These are phyloP conservation scores for Bilobella aurantiaca DNA, from an alignment of 1,140 invertebrate genomes.

Conservation along the genomic window DNA sequence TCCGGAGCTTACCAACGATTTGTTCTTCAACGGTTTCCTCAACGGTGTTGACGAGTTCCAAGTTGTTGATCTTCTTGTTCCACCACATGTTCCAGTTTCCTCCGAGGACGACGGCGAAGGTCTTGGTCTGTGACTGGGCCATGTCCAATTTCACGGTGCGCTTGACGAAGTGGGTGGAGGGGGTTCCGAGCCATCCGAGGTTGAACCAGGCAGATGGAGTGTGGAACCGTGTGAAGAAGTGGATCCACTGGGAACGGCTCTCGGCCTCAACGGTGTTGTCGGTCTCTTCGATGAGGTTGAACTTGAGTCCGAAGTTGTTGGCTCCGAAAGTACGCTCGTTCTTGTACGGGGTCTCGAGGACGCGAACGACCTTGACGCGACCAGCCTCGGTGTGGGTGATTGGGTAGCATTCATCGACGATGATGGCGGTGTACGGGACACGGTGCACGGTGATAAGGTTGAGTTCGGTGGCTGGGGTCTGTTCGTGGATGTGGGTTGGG, in stretches of 20 bases:
- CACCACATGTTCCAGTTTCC: background rate
- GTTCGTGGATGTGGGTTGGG: conserved; percentile 23
- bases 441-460: conserved; percentile 30
- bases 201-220: conserved; percentile 6
- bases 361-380: conserved; percentile 24
- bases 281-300: conserved; percentile 16
- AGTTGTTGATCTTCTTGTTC: background rate
- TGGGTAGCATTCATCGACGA: conserved; percentile 31
- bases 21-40: background rate
- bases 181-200: conserved; percentile 22
- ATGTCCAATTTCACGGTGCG: conserved; percentile 25
- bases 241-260: conserved; percentile 16
- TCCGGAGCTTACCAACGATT: no score
- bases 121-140: conserved; percentile 28
- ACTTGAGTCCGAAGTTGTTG: conserved; percentile 17
- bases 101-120: conserved; percentile 24
- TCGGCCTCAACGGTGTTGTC: conserved; percentile 26
- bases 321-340: conserved; percentile 2
- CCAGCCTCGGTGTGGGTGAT: conserved; percentile 21
- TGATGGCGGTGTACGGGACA: conserved; percentile 29
- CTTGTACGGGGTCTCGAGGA: background rate
- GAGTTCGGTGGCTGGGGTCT: conserved; percentile 17
- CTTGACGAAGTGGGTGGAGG: conserved; percentile 9
- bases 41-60: background rate
- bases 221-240: conserved; percentile 21